Evolutionary conservation across 1,140 invertebrate genomes (phyloP), one percentile per base, ranked within the genome.

Genomic region (Yoshiicerus persimilis): DNA sequence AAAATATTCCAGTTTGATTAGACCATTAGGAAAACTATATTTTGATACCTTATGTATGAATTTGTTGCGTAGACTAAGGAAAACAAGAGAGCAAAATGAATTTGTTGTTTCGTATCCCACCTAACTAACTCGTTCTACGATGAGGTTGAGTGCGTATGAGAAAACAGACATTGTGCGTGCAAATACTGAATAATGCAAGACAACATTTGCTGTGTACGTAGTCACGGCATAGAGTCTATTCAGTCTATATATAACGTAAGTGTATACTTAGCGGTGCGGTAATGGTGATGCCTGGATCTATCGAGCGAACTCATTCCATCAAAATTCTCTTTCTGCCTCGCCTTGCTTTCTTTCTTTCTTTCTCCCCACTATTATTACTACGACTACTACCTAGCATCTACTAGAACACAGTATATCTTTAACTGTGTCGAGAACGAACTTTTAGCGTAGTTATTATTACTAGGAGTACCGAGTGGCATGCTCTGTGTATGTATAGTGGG

Each of bases 271-370:
- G 27, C 23, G 25, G 66, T 30, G 23, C 32, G 5, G 23, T 84
- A 41, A n/a, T 84, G 27, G 23, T 47, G 39, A 84, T 84, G 38
- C 83, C 41, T 16, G 39, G 47, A 84, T 47, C 38, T 84, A 84
- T 84, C 83, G 83, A 84, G 83, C 83, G 38, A 84, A 84, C 39
- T 30, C 25, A 84, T 30, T 41, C 38, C 39, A 47, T 39, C 83
- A 47, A 34, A 84, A 41, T n/a, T 41, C 39, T 84, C 38, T 32
- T 62, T 84, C 39, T 84, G 83, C 83, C 83, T 84, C 32, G 83
- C 39, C 83, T 70, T 70, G 9, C 66, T 30, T 56, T n/a, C 77
- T 83, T 83, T 83, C 83, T 47, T 47, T 47, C 39, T 62, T 84
- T 30, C 83, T 84, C 38, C 83, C 39, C 83, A 32, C 75, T 36